A percentile compares a stretch with the other conserved stretches of the same genome.
Conservation (phyloP, 2,113 vertebrate species). For the Pomatostomus ruficeps region DNA sequence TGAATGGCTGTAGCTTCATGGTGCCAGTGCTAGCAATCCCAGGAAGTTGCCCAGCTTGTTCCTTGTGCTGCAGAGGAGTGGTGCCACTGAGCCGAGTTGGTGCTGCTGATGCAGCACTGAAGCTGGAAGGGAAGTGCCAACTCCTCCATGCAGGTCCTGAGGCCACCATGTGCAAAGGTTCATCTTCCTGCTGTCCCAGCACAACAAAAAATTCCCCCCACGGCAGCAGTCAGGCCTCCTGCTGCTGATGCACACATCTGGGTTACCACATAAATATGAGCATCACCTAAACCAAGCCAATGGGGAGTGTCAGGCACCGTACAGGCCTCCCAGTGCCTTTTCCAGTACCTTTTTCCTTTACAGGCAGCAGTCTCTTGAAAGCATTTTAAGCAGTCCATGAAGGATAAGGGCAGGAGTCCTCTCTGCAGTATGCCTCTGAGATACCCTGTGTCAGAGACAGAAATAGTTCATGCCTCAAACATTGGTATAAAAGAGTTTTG, state of each 20-base stretch:
- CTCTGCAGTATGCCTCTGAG: background rate
- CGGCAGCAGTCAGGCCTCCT: background rate
- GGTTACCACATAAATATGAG: background rate
- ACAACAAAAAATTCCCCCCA: fast-evolving
- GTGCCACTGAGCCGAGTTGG: background rate
- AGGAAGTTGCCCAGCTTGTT: background rate
- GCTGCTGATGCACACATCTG: fast-evolving
- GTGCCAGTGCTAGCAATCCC: too few relatives aligned
- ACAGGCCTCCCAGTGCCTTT: background rate
- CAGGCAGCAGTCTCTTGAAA: background rate
- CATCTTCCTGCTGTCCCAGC: background rate
- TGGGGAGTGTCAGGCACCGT: background rate
- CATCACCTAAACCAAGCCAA: background rate
- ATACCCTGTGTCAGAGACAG: too few relatives aligned
- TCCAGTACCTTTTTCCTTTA: background rate
- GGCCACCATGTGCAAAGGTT: background rate
- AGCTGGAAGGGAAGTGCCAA: background rate
- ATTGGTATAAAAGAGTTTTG: too few relatives aligned
- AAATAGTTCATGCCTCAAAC: too few relatives aligned
- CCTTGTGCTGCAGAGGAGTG: background rate
- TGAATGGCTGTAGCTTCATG: background rate
- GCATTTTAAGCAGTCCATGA: fast-evolving
- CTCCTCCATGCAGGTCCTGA: background rate
- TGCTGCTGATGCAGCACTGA: background rate
- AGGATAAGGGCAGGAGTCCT: background rate